A percentile compares a stretch with the other conserved stretches of the same genome.
Evolutionary conservation across 2,888 invertebrate species (phyloP).

Genomic region (Byasa hedistus): DNA sequence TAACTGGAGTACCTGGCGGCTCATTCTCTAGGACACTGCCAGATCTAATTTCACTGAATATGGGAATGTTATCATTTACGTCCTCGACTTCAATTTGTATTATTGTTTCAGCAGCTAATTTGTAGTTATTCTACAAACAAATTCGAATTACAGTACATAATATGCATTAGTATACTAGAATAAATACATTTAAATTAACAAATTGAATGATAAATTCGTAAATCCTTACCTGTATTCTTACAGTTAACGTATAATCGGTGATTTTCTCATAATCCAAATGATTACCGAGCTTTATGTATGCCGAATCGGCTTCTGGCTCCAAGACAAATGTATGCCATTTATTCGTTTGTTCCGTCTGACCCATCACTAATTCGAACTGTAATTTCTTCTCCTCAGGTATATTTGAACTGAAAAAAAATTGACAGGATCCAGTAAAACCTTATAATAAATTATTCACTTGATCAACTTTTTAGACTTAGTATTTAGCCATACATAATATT

Average conservation of each 20-base stretch:
- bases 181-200: constrained; percentile 1
- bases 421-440: neutral
- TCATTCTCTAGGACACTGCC: constrained; percentile 94
- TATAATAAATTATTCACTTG: too few relatives aligned
- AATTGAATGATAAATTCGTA: too few relatives aligned
- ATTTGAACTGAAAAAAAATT: constrained; percentile 81
- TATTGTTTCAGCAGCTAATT: constrained; percentile 88
- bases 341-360: constrained; percentile 92
- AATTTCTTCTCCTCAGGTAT: constrained; percentile 86
- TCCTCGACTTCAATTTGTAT: constrained; percentile 90
- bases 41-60: constrained; percentile 89
- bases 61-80: constrained; percentile 94
- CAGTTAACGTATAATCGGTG: constrained; percentile 89
- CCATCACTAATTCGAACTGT: constrained; percentile 89
- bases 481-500: neutral
- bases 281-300: constrained; percentile 87
- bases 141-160: constrained; percentile 2
- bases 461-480: too few relatives aligned
- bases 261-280: constrained; percentile 91
- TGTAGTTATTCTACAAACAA: constrained; percentile 84
- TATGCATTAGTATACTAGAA: neutral
- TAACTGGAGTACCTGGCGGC: constrained; percentile 89
- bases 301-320: constrained; percentile 84
- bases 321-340: constrained; percentile 87
- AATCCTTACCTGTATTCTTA: constrained; percentile 83